Evolutionary conservation across 1,140 invertebrate species (phyloP), one percentile per base, ranked within the genome.

Genomic region (Anagrus nilaparvatae): DNA sequence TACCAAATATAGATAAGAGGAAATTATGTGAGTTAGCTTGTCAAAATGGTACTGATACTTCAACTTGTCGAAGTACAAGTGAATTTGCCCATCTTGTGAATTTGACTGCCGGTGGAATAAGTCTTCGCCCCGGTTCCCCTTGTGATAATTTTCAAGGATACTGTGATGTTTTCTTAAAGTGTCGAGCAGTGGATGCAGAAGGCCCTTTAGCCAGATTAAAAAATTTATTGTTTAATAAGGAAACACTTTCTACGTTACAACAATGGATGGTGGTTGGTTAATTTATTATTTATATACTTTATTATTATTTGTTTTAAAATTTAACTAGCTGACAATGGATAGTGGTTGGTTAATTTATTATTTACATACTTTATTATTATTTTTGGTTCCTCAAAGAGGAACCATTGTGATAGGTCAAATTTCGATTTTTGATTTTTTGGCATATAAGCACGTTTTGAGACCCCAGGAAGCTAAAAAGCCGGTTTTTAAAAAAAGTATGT

Each of bases 61-160:
- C 71, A 43, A 82, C 80, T n/a, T 96, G 88, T 61, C 74, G 77
- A 48, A 92, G 85, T 59, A 96, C 87, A 10, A 87, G 81, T 50
- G 83, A 86, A 58, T 88, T 91, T 66, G 81, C 82, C 4, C 61
- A 75, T 8, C 57, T 70, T 7, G 83, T 87, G 17, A 82, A 81
- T 21, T 65, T 90, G 44, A 84, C 87, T 1, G 62, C 71, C 2
- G 91, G 88, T 4, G 91, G 90, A 4, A 89, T 96, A 41, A 88
- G 85, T 53, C 67, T 96, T 21, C 73, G 89, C 42, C 86, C 90
- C 41, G 95, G 96, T 20, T 93, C 94, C 32, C 94, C 95, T 0
- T 99, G 96, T 69, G 93, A 99, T 67, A 96, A 99, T 69, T 98
- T 94, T 70, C 87, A 91, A 72, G 89, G 90, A 38, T 99, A 98